phyloP scores from a whole-genome alignment of 2,797 vertebrate species.

The Hippoglossus hippoglossus region DNA sequence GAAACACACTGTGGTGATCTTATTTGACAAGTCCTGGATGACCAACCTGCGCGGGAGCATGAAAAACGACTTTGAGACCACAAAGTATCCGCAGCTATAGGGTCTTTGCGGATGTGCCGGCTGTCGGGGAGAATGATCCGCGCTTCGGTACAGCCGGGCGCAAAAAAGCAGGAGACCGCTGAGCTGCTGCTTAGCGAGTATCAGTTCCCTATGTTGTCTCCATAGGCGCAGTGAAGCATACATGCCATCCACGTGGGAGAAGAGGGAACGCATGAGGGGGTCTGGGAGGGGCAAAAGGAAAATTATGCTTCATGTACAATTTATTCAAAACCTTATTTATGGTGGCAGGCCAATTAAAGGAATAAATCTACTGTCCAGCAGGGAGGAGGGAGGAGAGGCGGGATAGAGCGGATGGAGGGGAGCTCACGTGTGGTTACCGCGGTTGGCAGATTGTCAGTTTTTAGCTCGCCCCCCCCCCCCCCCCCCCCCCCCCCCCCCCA shows the following conservation, averaged over 20 bases:
- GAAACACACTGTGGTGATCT: conserved; percentile 58
- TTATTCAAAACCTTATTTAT: conserved; percentile 44
- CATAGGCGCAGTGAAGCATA: conserved; percentile 45
- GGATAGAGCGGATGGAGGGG: conserved; percentile 24
- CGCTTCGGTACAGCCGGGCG: conserved; percentile 1
- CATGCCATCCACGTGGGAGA: conserved; percentile 15
- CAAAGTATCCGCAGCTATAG: conserved; percentile 53
- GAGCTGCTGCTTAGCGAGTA: conserved; percentile 39
- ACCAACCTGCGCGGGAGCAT: conserved; percentile 60
- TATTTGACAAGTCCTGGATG: conserved; percentile 75
- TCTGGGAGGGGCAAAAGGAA: conserved; percentile 12
- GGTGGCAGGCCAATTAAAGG: conserved; percentile 54
- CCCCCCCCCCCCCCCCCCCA: conserved; percentile 13
- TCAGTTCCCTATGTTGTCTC: conserved; percentile 39
- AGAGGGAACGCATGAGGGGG: not conserved
- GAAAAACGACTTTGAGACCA: conserved; percentile 53
- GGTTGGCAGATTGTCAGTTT: conserved; percentile 41
- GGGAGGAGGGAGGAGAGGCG: conserved; percentile 14
- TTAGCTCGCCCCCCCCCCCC: conserved; percentile 16
- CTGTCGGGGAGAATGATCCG: conserved; percentile 54
- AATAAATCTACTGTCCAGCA: conserved; percentile 37
- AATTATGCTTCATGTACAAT: conserved; percentile 14
- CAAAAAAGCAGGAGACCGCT: conserved; percentile 33
- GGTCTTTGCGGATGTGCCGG: conserved; percentile 40
- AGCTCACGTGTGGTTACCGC: conserved; percentile 20